Conservation (phyloP, 2,888 invertebrate genomes). For the Ceraclea dissimilis region DNA sequence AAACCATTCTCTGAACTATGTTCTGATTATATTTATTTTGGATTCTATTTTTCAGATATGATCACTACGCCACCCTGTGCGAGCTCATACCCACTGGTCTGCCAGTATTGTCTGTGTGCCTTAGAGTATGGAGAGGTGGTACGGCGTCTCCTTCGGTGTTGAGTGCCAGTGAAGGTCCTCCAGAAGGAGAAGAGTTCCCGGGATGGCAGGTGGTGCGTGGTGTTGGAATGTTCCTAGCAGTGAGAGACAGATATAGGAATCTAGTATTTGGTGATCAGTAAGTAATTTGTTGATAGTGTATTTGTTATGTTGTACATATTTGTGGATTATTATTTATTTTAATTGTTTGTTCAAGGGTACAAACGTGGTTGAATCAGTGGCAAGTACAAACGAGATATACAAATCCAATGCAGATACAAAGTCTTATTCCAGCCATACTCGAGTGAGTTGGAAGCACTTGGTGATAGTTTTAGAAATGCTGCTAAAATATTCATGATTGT, state of each 20-base stretch:
- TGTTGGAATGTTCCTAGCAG: slow-evolving; percentile 31
- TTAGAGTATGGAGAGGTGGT: slow-evolving; percentile 47
- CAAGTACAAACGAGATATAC: slow-evolving; percentile 58
- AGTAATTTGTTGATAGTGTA: slow-evolving; percentile 8
- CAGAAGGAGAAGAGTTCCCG: slow-evolving; percentile 38
- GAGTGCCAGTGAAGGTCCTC: slow-evolving; percentile 33
- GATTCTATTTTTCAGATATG: slow-evolving; percentile 44
- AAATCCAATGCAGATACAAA: slow-evolving; percentile 57
- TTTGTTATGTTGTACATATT: background rate
- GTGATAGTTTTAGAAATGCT: no score
- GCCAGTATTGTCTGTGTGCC: slow-evolving; percentile 55
- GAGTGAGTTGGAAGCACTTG: slow-evolving; percentile 40
- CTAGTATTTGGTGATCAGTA: slow-evolving; percentile 26
- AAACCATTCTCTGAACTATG: no score
- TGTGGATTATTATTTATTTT: background rate
- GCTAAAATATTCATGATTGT: no score
- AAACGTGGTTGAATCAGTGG: slow-evolving; percentile 66
- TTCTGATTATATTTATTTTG: no score
- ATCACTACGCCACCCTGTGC: slow-evolving; percentile 65
- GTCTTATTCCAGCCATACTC: slow-evolving; percentile 47
- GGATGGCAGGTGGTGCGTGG: slow-evolving; percentile 39
- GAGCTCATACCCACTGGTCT: slow-evolving; percentile 58
- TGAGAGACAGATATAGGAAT: slow-evolving; percentile 21
- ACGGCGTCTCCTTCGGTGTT: slow-evolving; percentile 31
- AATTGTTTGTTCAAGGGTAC: slow-evolving; percentile 35